These are phyloP conservation scores for Gambusia affinis DNA, from an alignment of 2,113 vertebrate genomes.

Conservation along the genomic window DNA sequence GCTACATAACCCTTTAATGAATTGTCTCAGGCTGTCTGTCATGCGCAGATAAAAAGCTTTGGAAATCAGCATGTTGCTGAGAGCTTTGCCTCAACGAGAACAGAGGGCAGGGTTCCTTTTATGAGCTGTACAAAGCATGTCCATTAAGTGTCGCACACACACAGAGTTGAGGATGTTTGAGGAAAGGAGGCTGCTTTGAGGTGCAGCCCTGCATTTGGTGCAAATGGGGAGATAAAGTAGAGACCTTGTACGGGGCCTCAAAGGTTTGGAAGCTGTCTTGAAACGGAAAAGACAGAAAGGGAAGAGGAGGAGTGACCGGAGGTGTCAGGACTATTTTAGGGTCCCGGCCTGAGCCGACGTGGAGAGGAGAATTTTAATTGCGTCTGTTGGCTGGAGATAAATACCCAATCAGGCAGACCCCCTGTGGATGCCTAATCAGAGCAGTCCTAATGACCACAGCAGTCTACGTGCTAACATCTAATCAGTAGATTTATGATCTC, in stretches of 20 bases:
- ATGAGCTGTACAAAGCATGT: conserved; percentile 28
- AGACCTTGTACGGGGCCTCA: conserved; percentile 46
- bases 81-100: conserved; percentile 35
- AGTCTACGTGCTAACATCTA: conserved; percentile 60
- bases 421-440: conserved; percentile 72
- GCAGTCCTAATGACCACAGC: conserved; percentile 75
- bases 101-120: conserved; percentile 3
- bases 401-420: conserved; percentile 75
- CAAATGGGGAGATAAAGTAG: conserved; percentile 48
- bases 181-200: conserved; percentile 9
- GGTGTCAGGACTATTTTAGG: conserved; percentile 49
- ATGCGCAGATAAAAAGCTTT: conserved; percentile 12
- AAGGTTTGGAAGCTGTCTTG: conserved; percentile 45
- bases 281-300: conserved; percentile 46
- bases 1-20: conserved; percentile 13
- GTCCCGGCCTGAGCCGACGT: conserved; percentile 59
- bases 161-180: neutral
- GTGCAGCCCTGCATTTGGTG: conserved; percentile 13
- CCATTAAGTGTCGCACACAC: conserved; percentile 17
- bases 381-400: conserved; percentile 80
- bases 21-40: conserved; percentile 4
- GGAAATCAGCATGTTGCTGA: conserved; percentile 29
- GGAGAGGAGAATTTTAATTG: conserved; percentile 79
- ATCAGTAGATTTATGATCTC: conserved; percentile 59
- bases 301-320: conserved; percentile 4